These are phyloP conservation scores for Herminia tarsipennalis DNA, from an alignment of 2,888 invertebrate species.

Conservation along the genomic window DNA sequence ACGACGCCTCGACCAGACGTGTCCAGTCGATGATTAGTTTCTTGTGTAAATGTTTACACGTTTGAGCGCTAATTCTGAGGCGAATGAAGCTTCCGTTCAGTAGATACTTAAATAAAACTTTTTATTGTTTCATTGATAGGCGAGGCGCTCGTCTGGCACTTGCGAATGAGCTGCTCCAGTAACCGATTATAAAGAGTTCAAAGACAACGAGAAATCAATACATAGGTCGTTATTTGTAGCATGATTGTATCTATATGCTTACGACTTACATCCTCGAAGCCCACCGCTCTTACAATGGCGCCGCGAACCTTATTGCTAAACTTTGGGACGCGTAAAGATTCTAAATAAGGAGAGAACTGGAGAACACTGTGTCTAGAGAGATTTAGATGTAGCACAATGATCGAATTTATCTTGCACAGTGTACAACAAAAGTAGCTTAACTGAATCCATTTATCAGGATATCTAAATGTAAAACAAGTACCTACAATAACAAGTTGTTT, in stretches of 20 bases:
- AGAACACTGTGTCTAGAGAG: not conserved
- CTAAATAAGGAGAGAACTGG: slow-evolving; percentile 16
- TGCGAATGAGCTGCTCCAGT: slow-evolving; percentile 13
- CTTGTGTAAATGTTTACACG: slow-evolving; percentile 54
- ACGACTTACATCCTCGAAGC: slow-evolving; percentile 1
- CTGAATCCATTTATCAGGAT: too few relatives aligned
- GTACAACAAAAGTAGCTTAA: too few relatives aligned
- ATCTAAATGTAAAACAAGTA: too few relatives aligned
- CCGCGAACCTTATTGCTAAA: slow-evolving; percentile 30
- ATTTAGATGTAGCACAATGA: not conserved
- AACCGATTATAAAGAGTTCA: slow-evolving; percentile 13
- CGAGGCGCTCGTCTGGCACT: slow-evolving; percentile 11
- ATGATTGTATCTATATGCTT: slow-evolving; percentile 1
- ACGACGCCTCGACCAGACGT: slow-evolving; percentile 21
- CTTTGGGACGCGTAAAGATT: slow-evolving; percentile 29
- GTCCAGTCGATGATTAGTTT: slow-evolving; percentile 32
- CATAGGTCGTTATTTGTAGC: slow-evolving; percentile 9
- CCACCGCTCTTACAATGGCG: slow-evolving; percentile 8
- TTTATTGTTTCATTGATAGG: slow-evolving; percentile 38
- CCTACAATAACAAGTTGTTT: too few relatives aligned
- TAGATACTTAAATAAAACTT: slow-evolving; percentile 33
- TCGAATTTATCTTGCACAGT: too few relatives aligned
- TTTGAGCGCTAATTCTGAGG: slow-evolving; percentile 38
- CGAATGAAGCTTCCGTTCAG: slow-evolving; percentile 22
- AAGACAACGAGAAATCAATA: slow-evolving; percentile 37